Evolutionary conservation across 2,888 invertebrate species (phyloP).

Genomic region (Cyaniris semiargus): DNA sequence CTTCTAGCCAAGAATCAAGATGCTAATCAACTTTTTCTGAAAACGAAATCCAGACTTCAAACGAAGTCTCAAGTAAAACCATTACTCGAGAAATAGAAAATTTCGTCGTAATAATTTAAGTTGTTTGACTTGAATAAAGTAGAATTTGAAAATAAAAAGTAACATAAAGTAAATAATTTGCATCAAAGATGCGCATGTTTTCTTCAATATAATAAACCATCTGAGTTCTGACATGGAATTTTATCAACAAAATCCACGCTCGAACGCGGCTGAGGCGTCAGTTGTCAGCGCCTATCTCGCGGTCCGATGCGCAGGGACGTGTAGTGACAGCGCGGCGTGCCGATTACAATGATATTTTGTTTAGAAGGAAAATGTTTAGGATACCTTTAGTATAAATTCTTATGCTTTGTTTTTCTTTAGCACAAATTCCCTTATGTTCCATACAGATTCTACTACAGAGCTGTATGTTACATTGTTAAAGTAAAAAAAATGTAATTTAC

Average conservation of each 20-base stretch:
- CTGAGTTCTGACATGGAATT: not conserved
- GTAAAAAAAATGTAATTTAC: too few relatives aligned
- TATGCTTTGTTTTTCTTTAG: not conserved
- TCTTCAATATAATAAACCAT: not conserved
- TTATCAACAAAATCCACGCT: constrained; percentile 3
- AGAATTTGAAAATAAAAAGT: too few relatives aligned
- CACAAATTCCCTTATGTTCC: too few relatives aligned
- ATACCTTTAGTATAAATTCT: not conserved
- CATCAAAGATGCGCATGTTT: not conserved
- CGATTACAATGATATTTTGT: not conserved
- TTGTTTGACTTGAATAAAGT: too few relatives aligned
- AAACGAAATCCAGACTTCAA: too few relatives aligned
- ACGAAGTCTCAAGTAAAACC: too few relatives aligned
- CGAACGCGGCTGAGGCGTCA: constrained; percentile 2
- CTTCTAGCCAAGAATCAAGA: too few relatives aligned
- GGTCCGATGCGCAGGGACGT: not conserved
- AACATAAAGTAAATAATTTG: not conserved
- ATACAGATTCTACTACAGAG: too few relatives aligned
- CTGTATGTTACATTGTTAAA: too few relatives aligned
- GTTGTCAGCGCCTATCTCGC: constrained; percentile 2
- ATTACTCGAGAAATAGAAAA: too few relatives aligned
- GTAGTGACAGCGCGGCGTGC: not conserved
- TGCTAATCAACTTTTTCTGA: too few relatives aligned
- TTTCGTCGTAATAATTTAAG: too few relatives aligned
- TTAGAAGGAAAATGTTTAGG: not conserved